These are phyloP conservation scores for Cotesia typhae DNA, from an alignment of 1,140 invertebrate genomes.

Conservation along the genomic window DNA sequence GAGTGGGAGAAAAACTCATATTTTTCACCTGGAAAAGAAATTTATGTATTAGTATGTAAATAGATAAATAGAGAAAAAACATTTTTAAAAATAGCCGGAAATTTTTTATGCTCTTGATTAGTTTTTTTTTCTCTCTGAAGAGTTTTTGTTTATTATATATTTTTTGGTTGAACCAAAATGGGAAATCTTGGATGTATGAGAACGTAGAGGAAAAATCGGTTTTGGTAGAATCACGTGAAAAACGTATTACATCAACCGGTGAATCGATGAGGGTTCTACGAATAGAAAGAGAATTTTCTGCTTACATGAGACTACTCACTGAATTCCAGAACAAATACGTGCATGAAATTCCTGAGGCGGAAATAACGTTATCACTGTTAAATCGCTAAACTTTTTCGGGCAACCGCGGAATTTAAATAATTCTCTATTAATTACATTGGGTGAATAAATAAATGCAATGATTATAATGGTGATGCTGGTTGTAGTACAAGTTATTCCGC, in stretches of 20 bases:
- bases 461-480: no score
- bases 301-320: no score
- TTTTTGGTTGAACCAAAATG: no score
- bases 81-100: neutral
- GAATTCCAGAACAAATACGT: slow-evolving; percentile 28
- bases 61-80: neutral
- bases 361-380: slow-evolving; percentile 33
- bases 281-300: neutral
- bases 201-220: neutral
- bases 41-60: neutral
- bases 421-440: neutral
- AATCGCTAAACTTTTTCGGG: slow-evolving; percentile 23
- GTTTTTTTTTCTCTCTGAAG: no score
- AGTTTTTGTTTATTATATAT: no score
- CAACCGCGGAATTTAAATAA: slow-evolving; percentile 1
- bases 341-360: slow-evolving; percentile 32
- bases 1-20: slow-evolving; percentile 73
- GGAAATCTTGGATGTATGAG: slow-evolving; percentile 11
- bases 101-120: no score
- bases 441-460: no score
- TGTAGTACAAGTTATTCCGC: no score
- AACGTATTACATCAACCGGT: neutral
- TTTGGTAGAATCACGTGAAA: neutral
- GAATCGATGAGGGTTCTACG: neutral
- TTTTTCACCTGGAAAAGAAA: slow-evolving; percentile 72